phyloP scores from a whole-genome alignment of 92 coral and sea anemone species.

The Phenganax stokvisi region DNA sequence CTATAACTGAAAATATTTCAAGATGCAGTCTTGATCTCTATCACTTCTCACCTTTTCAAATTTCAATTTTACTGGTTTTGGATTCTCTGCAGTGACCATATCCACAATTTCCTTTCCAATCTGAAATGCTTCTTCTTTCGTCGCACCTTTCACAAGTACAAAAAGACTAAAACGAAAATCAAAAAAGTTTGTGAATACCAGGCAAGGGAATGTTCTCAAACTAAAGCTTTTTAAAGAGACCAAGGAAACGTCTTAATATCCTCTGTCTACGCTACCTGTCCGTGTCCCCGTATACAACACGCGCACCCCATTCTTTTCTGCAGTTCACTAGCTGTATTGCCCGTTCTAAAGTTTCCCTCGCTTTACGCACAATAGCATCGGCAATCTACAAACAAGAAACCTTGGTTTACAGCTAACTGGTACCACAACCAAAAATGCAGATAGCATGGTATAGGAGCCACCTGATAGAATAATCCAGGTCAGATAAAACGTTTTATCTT shows the following conservation, averaged over 20 bases:
- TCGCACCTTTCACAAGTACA: conserved; percentile 81
- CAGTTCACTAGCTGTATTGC: conserved; percentile 90
- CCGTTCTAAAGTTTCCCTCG: conserved; percentile 89
- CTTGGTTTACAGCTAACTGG: not conserved
- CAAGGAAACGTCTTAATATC: too few relatives aligned
- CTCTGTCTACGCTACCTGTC: conserved; percentile 59
- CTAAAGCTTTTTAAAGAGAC: too few relatives aligned
- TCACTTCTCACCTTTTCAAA: conserved; percentile 71
- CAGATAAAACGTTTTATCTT: not conserved
- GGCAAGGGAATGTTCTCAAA: too few relatives aligned
- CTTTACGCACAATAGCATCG: conserved; percentile 88
- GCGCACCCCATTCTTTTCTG: conserved; percentile 88
- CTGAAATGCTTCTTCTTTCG: conserved; percentile 78
- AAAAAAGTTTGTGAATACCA: too few relatives aligned
- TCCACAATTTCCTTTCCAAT: conserved; percentile 83
- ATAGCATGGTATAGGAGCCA: not conserved
- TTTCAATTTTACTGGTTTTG: conserved; percentile 93
- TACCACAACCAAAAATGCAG: not conserved
- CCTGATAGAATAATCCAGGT: not conserved
- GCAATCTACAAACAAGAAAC: conserved; percentile 58
- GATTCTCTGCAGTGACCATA: conserved; percentile 71
- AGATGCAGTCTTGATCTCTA: too few relatives aligned
- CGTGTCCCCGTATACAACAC: conserved; percentile 95
- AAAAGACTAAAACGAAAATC: conserved; percentile 53
- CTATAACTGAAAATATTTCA: not conserved